Evolutionary conservation across 2,797 vertebrate species (phyloP).

Genomic region (Gila robusta): DNA sequence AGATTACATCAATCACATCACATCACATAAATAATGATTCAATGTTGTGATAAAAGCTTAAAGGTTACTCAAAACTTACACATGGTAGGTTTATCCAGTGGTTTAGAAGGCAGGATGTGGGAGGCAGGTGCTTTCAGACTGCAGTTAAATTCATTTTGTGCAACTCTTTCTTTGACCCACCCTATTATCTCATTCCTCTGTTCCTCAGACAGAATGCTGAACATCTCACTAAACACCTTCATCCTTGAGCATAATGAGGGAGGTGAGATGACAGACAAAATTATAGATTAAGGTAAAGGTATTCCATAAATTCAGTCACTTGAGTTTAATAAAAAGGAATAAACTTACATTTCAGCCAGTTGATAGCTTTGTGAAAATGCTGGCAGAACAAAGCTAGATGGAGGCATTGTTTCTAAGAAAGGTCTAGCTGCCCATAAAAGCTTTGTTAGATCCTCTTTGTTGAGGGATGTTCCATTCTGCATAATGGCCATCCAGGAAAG

Average conservation of each 20-base stretch:
- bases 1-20: no score
- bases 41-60: not conserved
- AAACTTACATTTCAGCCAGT: constrained; percentile 70
- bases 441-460: constrained; percentile 57
- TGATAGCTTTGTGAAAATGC: not conserved
- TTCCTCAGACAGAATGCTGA: constrained; percentile 57
- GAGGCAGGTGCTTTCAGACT: constrained; percentile 31
- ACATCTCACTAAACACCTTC: constrained; percentile 65
- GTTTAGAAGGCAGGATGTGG: not conserved
- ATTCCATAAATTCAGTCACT: not conserved
- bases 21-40: not conserved
- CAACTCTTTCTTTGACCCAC: constrained; percentile 73
- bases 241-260: constrained; percentile 67
- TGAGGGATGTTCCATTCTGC: constrained; percentile 45
- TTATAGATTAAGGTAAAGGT: not conserved
- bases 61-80: constrained; percentile 11
- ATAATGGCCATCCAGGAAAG: constrained; percentile 64
- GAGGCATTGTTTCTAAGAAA: constrained; percentile 49
- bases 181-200: constrained; percentile 62
- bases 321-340: not conserved
- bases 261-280: not conserved
- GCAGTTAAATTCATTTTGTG: constrained; percentile 68
- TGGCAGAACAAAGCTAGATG: constrained; percentile 62
- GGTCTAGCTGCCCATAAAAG: constrained; percentile 69
- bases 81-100: not conserved